Percentiles rank a stretch among this genome's conserved stretches.
These are phyloP conservation scores for Porites cylindrica DNA, from an alignment of 92 coral and sea anemone genomes.

Conservation along the genomic window DNA sequence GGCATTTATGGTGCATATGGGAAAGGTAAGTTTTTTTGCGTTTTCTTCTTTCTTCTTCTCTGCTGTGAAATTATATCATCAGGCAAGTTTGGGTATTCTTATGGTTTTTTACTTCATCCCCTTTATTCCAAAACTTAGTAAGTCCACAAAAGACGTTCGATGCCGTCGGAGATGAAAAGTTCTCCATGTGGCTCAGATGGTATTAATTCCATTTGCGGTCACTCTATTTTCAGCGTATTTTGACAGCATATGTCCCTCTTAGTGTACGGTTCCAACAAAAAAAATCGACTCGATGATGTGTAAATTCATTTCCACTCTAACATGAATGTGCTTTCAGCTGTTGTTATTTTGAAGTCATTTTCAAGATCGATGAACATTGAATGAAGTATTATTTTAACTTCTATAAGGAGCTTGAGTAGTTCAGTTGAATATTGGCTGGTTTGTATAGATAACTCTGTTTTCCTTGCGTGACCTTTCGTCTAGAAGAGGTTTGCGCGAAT, in stretches of 20 bases:
- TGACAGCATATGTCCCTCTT: slow-evolving; percentile 21
- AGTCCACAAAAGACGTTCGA: not conserved
- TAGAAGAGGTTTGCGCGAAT: not conserved
- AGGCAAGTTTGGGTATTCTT: not conserved
- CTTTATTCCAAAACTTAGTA: not conserved
- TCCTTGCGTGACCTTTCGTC: slow-evolving; percentile 31
- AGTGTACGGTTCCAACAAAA: not conserved
- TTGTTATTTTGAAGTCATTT: not conserved
- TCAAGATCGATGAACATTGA: too few species aligned
- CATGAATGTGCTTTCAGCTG: not conserved
- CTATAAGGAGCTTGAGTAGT: not conserved
- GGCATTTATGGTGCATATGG: not conserved
- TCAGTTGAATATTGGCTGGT: slow-evolving; percentile 24
- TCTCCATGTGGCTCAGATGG: slow-evolving; percentile 25
- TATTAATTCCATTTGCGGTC: slow-evolving; percentile 32
- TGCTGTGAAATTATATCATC: not conserved
- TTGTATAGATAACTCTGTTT: not conserved
- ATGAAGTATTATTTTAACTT: not conserved
- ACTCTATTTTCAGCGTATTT: not conserved
- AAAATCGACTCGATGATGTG: not conserved
- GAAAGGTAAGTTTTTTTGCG: slow-evolving; percentile 17
- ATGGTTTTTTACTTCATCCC: not conserved
- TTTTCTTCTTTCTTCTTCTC: not conserved
- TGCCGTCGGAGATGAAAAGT: not conserved
- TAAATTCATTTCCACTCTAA: slow-evolving; percentile 13